Base-by-base conservation (phyloP, 2,888 invertebrate genomes). In the Nemapogon koenigi region DNA sequence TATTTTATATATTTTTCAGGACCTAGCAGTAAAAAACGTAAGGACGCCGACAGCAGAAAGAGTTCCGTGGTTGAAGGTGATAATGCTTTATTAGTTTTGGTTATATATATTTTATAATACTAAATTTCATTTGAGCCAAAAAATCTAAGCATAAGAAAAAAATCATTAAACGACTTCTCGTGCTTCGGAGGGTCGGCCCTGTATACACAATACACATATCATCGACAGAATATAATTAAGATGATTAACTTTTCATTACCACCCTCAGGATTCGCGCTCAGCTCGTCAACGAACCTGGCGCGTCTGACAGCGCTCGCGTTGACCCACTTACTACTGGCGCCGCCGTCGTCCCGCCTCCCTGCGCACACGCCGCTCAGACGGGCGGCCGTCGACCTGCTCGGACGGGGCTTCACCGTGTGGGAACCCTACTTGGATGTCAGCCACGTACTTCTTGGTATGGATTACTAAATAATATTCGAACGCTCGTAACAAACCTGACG, bases 371-470 rank as follows among this genome's bases (percentile, higher is more conserved):
- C 97, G n/a, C 75, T 97, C 32, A 83, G 97, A 2, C 81, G 98
- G 43, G 98, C 99, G 8, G 97, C 98, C 1, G 95, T 99, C 30
- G 99, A 99, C 81, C 83, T 99, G 45, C 87, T 99, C 45, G 99
- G 99, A 0, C 84, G 98, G 30, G 97, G 97, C 3, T 99, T 98
- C 70, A 94, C 95, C 0, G 97, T 99, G 0, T 99, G 99, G 99
- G 98, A 99, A 60, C 98, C 98, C 0, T 97, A 98, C 22, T 42
- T 76, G 16, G 75, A 79, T 42, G 75, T 73, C 43, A 73, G 71
- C 44, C 71, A 72, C 29, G 75, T 76, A 1, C 41, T 78, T 13
- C 42, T 76, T 0, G 76, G 75, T 33, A 17, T n/a, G 18, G 28
- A 7, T 22, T 7, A 22, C 8, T 22, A 7, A 22, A 22, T 22